A percentile compares a stretch with the other conserved stretches of the same genome.
phyloP scores from a whole-genome alignment of 2,113 vertebrate species.

The Melospiza melodia region DNA sequence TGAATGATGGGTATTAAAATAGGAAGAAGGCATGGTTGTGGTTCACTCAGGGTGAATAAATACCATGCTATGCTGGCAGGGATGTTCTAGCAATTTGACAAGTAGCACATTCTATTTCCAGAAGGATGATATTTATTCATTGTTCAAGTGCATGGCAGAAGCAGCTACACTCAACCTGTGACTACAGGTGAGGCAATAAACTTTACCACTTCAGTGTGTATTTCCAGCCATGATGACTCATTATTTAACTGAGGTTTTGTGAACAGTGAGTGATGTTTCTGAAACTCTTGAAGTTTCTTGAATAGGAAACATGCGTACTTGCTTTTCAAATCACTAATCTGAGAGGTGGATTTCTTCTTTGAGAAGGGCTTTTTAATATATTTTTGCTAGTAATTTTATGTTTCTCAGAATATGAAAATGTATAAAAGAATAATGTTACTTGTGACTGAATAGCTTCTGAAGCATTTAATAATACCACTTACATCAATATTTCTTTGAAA shows the following conservation, averaged over 20 bases:
- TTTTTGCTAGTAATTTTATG: slow-evolving; percentile 28
- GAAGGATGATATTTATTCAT: not conserved
- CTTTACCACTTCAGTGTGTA: not conserved
- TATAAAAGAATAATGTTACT: slow-evolving; percentile 35
- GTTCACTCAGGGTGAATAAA: not conserved
- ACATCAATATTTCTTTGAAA: slow-evolving; percentile 19
- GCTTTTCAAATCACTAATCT: slow-evolving; percentile 45
- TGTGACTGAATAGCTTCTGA: slow-evolving; percentile 38
- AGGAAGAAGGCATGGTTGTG: not conserved
- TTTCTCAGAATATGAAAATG: slow-evolving; percentile 27
- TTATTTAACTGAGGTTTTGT: not conserved
- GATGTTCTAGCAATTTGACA: not conserved
- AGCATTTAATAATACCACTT: slow-evolving; percentile 45
- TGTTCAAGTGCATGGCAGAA: not conserved
- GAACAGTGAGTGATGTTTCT: slow-evolving; percentile 26
- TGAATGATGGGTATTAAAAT: not conserved
- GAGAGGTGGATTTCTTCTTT: slow-evolving; percentile 40
- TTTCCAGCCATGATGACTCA: not conserved
- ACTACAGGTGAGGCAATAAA: not conserved
- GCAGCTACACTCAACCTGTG: not conserved
- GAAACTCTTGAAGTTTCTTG: slow-evolving; percentile 46
- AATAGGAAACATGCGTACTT: slow-evolving; percentile 14
- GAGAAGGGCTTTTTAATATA: slow-evolving; percentile 18
- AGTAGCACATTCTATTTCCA: not conserved
- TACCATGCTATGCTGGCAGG: not conserved